Evolutionary conservation across 2,888 invertebrate species (phyloP), one percentile per base, ranked within the genome.

Genomic region (Pachliopta kotzebuea): DNA sequence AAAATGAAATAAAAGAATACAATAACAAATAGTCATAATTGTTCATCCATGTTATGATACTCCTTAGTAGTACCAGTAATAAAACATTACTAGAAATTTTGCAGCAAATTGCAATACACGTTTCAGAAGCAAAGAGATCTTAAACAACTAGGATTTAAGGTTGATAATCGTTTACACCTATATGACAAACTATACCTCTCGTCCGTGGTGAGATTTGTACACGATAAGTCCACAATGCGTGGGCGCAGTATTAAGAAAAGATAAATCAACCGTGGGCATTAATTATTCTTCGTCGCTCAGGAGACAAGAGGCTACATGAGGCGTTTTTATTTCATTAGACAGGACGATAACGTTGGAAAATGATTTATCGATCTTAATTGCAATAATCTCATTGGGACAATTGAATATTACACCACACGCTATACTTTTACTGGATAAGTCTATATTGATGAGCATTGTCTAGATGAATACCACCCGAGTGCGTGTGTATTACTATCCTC

Each of bases 171-270:
- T 45, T 9, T 57, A 23, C 57, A 53, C 9, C 11, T 11, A 4
- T 11, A 21, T 21, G 21, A 52, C 52, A 29, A 52, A 50, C 24
- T 52, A 29, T 63, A 58, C 58, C 56, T 62, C 53, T 45, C 26
- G 20, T 62, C 59, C 52, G 52, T 4, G 23, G n/a, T 59, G 66
- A 71, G 71, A 71, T 74, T 74, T 69, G 71, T 79, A 75, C 75
- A 73, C 70, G 72, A 77, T 78, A 76, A 75, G 70, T 79, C 72
- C 71, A 74, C 76, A 78, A 74, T 69, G 78, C 73, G 86, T 85
- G 81, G 88, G 86, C 78, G 85, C 81, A 83, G 76, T 79, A 88
- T 89, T 89, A 89, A 88, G 83, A 83, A 83, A 74, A 74, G 77
- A 82, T 90, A 88, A 85, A 90, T 89, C 85, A 81, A 79, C 66